phyloP scores from a whole-genome alignment of 2,888 invertebrate species.

The Epirrhoe tristata region DNA sequence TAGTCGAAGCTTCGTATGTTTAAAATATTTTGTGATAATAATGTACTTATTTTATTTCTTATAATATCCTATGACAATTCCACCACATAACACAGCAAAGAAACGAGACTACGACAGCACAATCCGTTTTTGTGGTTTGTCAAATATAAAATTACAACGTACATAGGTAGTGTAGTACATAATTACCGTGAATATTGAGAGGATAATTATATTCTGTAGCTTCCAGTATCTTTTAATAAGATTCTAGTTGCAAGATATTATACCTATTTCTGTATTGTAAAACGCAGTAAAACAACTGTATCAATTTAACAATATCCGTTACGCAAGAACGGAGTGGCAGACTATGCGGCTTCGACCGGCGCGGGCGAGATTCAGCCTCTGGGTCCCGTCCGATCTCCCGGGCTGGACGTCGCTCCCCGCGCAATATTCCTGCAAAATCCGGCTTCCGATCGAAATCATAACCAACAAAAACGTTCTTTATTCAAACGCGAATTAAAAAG shows the following conservation, averaged over 20 bases:
- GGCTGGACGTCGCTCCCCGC: slow-evolving; percentile 55
- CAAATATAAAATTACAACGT: no score
- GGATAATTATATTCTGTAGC: no score
- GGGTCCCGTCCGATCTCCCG: slow-evolving; percentile 73
- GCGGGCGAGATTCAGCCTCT: slow-evolving; percentile 75
- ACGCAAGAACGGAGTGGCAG: slow-evolving; percentile 80
- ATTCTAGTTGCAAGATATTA: no score
- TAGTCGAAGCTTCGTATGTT: slow-evolving; percentile 76
- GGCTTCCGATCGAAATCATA: slow-evolving; percentile 49
- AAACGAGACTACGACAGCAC: no score
- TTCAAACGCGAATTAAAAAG: slow-evolving; percentile 37
- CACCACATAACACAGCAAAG: no score
- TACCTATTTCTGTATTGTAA: slow-evolving; percentile 7
- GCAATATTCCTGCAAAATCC: slow-evolving; percentile 43
- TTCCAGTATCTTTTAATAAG: no score
- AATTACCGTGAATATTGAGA: no score
- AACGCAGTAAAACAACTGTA: slow-evolving; percentile 43
- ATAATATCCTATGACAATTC: no score
- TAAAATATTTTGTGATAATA: slow-evolving; percentile 46
- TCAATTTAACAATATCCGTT: slow-evolving; percentile 68
- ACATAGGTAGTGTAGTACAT: no score
- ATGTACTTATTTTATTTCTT: slow-evolving; percentile 12
- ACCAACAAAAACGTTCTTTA: slow-evolving; percentile 54
- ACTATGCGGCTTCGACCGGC: slow-evolving; percentile 75
- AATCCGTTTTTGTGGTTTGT: no score